Percentiles rank a stretch among this genome's conserved stretches.
Conservation (phyloP, 2,888 invertebrate species). For the Drosophila ustulata region DNA sequence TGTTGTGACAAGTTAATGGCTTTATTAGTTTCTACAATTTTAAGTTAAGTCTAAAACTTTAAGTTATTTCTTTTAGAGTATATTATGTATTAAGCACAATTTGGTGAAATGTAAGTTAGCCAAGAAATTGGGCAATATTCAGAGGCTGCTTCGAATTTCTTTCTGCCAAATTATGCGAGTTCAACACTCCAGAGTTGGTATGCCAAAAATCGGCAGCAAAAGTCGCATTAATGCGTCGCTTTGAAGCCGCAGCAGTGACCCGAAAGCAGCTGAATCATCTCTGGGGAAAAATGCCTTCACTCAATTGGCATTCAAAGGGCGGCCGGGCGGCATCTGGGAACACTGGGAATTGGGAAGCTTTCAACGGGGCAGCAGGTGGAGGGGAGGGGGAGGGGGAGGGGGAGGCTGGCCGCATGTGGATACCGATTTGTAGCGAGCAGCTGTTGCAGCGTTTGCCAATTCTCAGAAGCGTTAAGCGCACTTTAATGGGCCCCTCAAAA, state of each 20-base stretch:
- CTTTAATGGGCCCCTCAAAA: slow-evolving; percentile 46
- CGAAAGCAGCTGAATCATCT: not conserved
- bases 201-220: slow-evolving; percentile 4
- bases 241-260: slow-evolving; percentile 2
- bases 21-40: no score
- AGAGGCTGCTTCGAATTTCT: no score
- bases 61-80: no score
- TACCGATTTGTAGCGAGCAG: slow-evolving; percentile 26
- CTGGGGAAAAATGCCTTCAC: not conserved
- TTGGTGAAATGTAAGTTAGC: no score
- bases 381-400: not conserved
- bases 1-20: no score
- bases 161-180: not conserved
- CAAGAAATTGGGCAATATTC: no score
- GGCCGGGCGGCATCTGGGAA: slow-evolving; percentile 3
- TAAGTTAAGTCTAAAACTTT: no score
- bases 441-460: slow-evolving; percentile 28
- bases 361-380: not conserved
- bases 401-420: no score
- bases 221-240: not conserved
- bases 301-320: slow-evolving; percentile 14
- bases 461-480: slow-evolving; percentile 41
- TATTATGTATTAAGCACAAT: no score
- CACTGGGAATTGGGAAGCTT: not conserved
- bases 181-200: slow-evolving; percentile 1